These are phyloP conservation scores for Acronicta aceris DNA, from an alignment of 2,888 invertebrate genomes.

Conservation along the genomic window DNA sequence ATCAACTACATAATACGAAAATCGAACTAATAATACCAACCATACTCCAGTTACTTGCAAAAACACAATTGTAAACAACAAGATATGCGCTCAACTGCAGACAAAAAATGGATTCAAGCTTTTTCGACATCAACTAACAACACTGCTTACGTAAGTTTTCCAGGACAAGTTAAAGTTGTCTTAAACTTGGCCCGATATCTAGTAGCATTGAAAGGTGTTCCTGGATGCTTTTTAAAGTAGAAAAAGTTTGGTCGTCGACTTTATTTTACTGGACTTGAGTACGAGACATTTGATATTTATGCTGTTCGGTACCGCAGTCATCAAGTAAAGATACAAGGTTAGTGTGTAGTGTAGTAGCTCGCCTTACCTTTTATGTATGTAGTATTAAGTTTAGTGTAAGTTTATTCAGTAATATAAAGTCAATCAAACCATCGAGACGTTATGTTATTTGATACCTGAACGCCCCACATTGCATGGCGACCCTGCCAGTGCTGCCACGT, in stretches of 20 bases:
- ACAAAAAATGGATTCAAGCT: not conserved
- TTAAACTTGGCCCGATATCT: constrained; percentile 64
- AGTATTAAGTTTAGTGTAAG: no score
- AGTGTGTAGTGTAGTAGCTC: no score
- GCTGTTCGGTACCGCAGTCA: constrained; percentile 14
- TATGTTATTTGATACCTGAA: no score
- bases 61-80: not conserved
- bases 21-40: no score
- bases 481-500: no score
- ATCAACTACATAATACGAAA: no score
- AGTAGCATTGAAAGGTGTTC: constrained; percentile 60
- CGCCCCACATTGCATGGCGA: no score
- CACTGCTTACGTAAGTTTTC: constrained; percentile 60
- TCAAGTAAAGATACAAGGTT: constrained; percentile 8
- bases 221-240: constrained; percentile 50
- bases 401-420: no score
- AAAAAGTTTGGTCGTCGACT: constrained; percentile 47
- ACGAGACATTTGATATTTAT: constrained; percentile 44
- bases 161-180: constrained; percentile 67
- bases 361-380: no score
- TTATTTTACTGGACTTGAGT: constrained; percentile 49
- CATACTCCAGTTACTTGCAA: no score
- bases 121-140: constrained; percentile 48
- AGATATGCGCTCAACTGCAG: not conserved
- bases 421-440: no score